phyloP scores from a whole-genome alignment of 2,113 vertebrate species.

The Opisthocomus hoazin region DNA sequence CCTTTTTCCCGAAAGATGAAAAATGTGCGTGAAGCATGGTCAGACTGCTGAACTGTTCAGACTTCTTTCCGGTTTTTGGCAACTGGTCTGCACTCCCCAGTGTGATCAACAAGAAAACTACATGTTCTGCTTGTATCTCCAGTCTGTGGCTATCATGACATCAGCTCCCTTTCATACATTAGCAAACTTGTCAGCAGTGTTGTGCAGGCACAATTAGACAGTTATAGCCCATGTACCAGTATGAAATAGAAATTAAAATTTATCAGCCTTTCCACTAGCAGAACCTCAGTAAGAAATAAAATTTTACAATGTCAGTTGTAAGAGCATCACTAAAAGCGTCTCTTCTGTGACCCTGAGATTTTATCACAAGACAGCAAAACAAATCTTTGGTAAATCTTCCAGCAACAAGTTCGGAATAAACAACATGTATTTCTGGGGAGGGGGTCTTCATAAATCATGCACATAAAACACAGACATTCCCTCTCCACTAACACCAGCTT shows the following conservation, averaged over 20 bases:
- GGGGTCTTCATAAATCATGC: background rate
- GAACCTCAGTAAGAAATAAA: background rate
- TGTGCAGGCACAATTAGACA: background rate
- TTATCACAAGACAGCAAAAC: background rate
- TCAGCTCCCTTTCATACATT: background rate
- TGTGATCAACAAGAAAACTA: background rate
- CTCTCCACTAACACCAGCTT: background rate
- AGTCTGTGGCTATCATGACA: background rate
- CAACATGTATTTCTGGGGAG: background rate
- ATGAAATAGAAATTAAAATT: background rate
- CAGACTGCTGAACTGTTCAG: background rate
- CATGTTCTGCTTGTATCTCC: background rate
- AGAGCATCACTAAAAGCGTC: background rate
- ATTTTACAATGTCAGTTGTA: background rate
- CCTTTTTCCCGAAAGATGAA: background rate
- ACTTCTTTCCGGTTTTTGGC: background rate
- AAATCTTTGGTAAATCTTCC: background rate
- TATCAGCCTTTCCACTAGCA: background rate
- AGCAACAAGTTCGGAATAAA: background rate
- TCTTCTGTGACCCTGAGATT: background rate
- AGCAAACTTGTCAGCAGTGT: background rate
- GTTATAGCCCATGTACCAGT: background rate
- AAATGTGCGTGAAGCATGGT: background rate
- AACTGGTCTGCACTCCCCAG: background rate
- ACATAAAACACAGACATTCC: background rate